A percentile compares a stretch with the other conserved stretches of the same genome.
These are phyloP conservation scores for Cepaea hortensis DNA, from an alignment of 2,888 invertebrate genomes.

Conservation along the genomic window DNA sequence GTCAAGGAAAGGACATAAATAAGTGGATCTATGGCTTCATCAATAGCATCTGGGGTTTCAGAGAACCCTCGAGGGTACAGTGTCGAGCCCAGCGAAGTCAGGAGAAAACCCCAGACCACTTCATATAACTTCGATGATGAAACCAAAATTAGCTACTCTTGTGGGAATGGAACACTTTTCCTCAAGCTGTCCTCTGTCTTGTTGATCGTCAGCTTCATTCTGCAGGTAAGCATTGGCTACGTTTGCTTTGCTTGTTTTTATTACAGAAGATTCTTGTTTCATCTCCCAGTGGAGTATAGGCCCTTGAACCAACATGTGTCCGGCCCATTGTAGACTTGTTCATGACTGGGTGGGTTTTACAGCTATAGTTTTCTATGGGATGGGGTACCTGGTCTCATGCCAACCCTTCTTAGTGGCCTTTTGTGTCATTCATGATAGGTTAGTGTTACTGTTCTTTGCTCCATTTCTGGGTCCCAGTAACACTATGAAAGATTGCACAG, in stretches of 20 bases:
- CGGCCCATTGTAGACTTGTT: too few relatives aligned
- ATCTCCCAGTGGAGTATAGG: background rate
- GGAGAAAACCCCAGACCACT: background rate
- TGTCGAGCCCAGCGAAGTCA: background rate
- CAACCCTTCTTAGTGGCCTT: too few relatives aligned
- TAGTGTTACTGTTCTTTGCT: too few relatives aligned
- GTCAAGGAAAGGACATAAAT: background rate
- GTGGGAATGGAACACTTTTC: constrained; percentile 30
- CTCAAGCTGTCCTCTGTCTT: constrained; percentile 42
- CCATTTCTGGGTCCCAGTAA: too few relatives aligned
- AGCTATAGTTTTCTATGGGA: too few relatives aligned
- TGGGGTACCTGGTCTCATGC: too few relatives aligned
- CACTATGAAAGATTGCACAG: too few relatives aligned
- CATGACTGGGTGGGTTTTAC: too few relatives aligned
- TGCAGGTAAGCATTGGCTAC: constrained; percentile 32
- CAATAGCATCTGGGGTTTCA: background rate
- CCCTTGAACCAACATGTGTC: too few relatives aligned
- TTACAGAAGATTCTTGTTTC: background rate
- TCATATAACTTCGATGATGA: constrained; percentile 29
- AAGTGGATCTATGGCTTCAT: constrained; percentile 3
- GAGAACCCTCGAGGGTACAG: constrained; percentile 20
- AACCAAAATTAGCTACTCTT: constrained; percentile 42
- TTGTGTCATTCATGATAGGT: too few relatives aligned
- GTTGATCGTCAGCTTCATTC: constrained; percentile 30
- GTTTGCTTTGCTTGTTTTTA: background rate